Conservation (phyloP, 1,140 invertebrate species). For the Trachymyrmex septentrionalis region DNA sequence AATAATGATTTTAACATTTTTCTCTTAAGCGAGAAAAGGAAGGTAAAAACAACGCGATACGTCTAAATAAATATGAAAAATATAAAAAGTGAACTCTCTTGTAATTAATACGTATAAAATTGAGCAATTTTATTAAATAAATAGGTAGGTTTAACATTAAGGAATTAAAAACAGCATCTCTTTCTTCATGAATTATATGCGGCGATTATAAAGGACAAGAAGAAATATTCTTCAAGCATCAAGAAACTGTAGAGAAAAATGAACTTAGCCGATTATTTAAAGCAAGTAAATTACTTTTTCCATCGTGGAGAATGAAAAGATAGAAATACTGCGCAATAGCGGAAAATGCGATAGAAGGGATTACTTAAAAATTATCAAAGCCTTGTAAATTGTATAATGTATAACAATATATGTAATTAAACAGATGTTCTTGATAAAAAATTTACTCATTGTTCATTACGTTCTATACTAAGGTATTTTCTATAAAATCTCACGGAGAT, state of each 20-base stretch:
- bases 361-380: background rate
- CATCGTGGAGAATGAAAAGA: background rate
- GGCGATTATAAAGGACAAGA: background rate
- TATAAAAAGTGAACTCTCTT: background rate
- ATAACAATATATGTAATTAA: background rate
- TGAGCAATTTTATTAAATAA: constrained; percentile 7
- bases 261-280: constrained; percentile 22
- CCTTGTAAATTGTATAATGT: background rate
- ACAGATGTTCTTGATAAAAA: background rate
- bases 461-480: background rate
- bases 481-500: background rate
- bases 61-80: background rate
- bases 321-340: background rate
- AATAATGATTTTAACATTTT: background rate
- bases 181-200: constrained; percentile 1
- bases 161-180: background rate
- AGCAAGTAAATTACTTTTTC: constrained; percentile 28
- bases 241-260: constrained; percentile 27
- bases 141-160: background rate
- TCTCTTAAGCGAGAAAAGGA: background rate
- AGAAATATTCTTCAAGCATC: background rate
- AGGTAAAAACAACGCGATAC: background rate
- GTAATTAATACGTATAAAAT: background rate
- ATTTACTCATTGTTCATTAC: background rate
- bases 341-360: background rate